Base-by-base conservation (phyloP, 2,888 invertebrate species). In the Chorisops tibialis region DNA sequence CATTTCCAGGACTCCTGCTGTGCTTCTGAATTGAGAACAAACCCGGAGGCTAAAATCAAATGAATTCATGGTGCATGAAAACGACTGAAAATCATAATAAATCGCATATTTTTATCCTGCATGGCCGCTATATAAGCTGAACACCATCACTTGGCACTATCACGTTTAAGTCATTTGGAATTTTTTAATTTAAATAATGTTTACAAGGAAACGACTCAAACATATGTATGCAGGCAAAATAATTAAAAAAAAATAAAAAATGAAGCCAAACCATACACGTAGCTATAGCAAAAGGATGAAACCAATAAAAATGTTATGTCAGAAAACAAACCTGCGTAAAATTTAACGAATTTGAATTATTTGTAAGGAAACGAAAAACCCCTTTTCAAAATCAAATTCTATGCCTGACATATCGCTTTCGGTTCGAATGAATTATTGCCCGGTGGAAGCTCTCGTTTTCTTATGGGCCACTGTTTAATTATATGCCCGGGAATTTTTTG, bases 21-120 rank as follows among this genome's bases (percentile, higher is more conserved):
- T 81, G 84, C 84, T 85, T 83, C 84, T 84, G 84, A 84, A 85
- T 85, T 85, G 84, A 84, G 84, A 84, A 84, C 83, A 84, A 83
- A 83, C 83, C 85, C 84, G 80, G 81, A 81, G 84, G 84, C 85
- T 83, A 84, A 83, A 83, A 82, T 82, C 73, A 77, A 78, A 78
- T 77, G 78, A 75, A 75, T 76, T 78, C 56, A 43, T 43, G 56
- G 30, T 77, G 75, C 71, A 69, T 67, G 65, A 66, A 63, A 63
- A 59, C 54, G 62, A 52, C 24, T 64, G 47, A 22, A 47, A n/a
- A 60, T 45, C 39, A 41, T 66, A 63, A 63, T 52, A 64, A 62
- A 63, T 62, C 65, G 64, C 52, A 50, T 41, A 19, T 22, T 4
- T 18, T 1, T 16, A 43, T 4, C 11, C 41, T 54, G 43, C 24